These are phyloP conservation scores for Agriopis marginaria DNA, from an alignment of 2,888 invertebrate species.

Conservation along the genomic window DNA sequence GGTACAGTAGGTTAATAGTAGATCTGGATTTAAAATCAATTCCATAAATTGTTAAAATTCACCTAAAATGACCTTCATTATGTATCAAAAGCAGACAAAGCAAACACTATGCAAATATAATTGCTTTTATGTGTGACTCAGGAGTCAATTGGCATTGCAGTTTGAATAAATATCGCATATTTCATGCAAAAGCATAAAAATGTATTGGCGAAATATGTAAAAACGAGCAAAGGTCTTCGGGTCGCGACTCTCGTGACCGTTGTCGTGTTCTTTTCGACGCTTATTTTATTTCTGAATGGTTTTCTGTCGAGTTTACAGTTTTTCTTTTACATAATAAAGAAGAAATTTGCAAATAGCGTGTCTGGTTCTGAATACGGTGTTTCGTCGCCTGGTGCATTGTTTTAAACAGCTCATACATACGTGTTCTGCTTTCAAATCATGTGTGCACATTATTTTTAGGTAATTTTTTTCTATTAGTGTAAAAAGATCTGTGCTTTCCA, in stretches of 20 bases:
- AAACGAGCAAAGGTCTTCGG: slow-evolving; percentile 40
- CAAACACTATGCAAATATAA: slow-evolving; percentile 21
- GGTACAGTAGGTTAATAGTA: slow-evolving; percentile 6
- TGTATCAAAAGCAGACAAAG: slow-evolving; percentile 4
- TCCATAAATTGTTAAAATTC: not conserved
- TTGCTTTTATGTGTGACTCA: slow-evolving; percentile 20
- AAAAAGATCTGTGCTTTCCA: not conserved
- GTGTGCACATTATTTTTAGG: not conserved
- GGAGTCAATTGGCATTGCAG: slow-evolving; percentile 20
- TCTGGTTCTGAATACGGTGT: slow-evolving; percentile 14
- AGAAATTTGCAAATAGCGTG: slow-evolving; percentile 19
- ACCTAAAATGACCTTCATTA: slow-evolving; percentile 6
- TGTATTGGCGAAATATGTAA: slow-evolving; percentile 41
- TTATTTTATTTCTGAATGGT: slow-evolving; percentile 18
- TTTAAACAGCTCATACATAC: slow-evolving; percentile 9
- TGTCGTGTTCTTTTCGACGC: slow-evolving; percentile 29
- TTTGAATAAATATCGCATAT: slow-evolving; percentile 27
- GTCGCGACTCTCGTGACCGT: slow-evolving; percentile 31
- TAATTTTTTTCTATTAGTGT: not conserved
- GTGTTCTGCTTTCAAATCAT: not conserved
- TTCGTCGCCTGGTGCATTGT: slow-evolving; percentile 9
- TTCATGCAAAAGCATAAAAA: slow-evolving; percentile 29
- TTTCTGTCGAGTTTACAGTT: slow-evolving; percentile 19
- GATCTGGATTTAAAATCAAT: not conserved
- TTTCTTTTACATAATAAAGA: slow-evolving; percentile 31